A percentile compares a stretch with the other conserved stretches of the same genome.
These are phyloP conservation scores for Embiotoca jacksoni DNA, from an alignment of 2,113 vertebrate genomes.

Conservation along the genomic window DNA sequence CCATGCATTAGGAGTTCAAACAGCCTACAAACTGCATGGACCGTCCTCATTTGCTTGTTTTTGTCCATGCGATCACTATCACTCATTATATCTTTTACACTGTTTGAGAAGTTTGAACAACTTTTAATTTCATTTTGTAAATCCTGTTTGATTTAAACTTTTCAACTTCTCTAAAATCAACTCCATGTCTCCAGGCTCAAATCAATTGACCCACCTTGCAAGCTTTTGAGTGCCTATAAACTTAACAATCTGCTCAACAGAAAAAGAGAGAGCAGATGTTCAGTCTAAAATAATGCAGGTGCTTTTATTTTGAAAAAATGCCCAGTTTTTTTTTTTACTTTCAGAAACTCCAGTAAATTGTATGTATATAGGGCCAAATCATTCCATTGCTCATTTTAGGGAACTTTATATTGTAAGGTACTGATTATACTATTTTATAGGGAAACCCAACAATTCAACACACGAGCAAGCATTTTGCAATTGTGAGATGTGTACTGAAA, in stretches of 20 bases:
- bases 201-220: background rate
- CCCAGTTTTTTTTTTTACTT: background rate
- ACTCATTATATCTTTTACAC: background rate
- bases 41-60: background rate
- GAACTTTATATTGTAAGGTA: too few species aligned
- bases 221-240: conserved; percentile 10
- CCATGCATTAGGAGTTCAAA: conserved; percentile 1
- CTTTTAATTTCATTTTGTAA: conserved; percentile 9
- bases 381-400: too few species aligned
- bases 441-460: too few species aligned
- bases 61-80: conserved; percentile 7
- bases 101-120: background rate
- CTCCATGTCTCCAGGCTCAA: conserved; percentile 6
- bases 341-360: too few species aligned
- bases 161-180: conserved; percentile 26
- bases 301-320: background rate
- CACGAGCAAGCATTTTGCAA: background rate
- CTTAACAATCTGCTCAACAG: conserved; percentile 7
- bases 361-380: too few species aligned
- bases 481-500: background rate
- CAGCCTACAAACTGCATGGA: background rate
- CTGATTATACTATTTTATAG: too few species aligned
- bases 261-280: conserved; percentile 18
- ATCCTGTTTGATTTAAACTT: background rate
- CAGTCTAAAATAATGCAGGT: background rate